Evolutionary conservation across 2,888 invertebrate genomes (phyloP).

Genomic region (Amiota communis): DNA sequence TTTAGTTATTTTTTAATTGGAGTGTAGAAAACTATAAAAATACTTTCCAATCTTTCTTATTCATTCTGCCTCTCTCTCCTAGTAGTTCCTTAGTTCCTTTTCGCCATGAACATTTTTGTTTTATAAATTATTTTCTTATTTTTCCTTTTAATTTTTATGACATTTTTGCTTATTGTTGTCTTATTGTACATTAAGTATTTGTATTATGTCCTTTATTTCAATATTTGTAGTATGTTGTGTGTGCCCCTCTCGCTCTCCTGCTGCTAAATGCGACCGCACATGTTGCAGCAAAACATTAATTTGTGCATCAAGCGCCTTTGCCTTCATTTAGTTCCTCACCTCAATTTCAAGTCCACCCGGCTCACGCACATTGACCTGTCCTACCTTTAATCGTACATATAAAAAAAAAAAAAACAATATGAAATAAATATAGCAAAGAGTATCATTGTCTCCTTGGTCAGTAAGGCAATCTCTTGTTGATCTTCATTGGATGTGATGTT

Average conservation of each 20-base stretch:
- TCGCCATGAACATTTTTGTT: conserved; percentile 8
- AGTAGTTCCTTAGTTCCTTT: not conserved
- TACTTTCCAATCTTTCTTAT: conserved; percentile 3
- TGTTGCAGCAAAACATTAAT: conserved; percentile 60
- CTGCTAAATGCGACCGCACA: conserved; percentile 55
- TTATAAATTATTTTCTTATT: conserved; percentile 10
- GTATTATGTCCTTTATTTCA: conserved; percentile 28
- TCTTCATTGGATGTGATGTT: not conserved
- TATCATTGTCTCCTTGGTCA: conserved; percentile 33
- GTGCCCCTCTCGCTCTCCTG: conserved; percentile 31
- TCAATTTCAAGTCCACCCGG: conserved; percentile 6
- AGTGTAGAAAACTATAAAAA: conserved; percentile 8
- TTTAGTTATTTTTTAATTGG: conserved; percentile 32
- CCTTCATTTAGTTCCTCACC: conserved; percentile 3
- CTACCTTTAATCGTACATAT: not conserved
- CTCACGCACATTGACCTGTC: conserved; percentile 16
- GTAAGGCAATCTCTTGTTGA: too few relatives aligned
- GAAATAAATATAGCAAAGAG: not conserved
- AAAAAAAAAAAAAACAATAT: too few relatives aligned
- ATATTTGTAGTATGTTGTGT: not conserved
- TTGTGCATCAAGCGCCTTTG: conserved; percentile 61
- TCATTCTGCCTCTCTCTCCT: not conserved
- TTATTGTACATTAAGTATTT: conserved; percentile 41
- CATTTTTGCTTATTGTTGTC: conserved; percentile 13
- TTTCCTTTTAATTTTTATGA: conserved; percentile 26